These are phyloP conservation scores for Ctenochaetus hawaiiensis DNA, from an alignment of 2,797 vertebrate species.

Conservation along the genomic window DNA sequence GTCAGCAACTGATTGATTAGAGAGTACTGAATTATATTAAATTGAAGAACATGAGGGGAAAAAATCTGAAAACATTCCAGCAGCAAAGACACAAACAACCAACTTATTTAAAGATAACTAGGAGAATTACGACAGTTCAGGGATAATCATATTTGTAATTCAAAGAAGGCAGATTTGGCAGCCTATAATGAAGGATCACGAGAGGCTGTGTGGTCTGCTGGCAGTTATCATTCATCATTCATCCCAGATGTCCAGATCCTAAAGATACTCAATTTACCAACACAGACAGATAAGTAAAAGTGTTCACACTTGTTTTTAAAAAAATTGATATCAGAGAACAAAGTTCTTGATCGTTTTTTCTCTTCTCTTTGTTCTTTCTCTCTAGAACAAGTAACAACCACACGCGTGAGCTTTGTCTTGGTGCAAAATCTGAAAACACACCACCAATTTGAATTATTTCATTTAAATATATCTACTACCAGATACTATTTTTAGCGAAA, in stretches of 20 bases:
- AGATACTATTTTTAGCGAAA: neutral
- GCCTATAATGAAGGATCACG: neutral
- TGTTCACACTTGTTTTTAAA: neutral
- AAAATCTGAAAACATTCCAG: neutral
- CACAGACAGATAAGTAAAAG: neutral
- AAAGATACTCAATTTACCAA: neutral
- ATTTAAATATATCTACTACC: neutral
- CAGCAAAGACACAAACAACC: neutral
- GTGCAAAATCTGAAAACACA: neutral
- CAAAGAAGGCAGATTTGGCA: neutral
- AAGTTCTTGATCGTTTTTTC: neutral
- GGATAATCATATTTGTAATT: neutral
- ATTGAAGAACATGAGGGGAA: neutral
- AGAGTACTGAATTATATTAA: neutral
- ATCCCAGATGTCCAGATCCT: neutral
- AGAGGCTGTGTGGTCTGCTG: slow-evolving; percentile 17
- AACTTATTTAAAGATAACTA: slow-evolving; percentile 1
- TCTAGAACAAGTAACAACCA: neutral
- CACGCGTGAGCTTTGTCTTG: neutral
- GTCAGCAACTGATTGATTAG: neutral
- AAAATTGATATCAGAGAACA: neutral
- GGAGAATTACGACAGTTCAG: neutral
- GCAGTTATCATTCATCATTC: no score
- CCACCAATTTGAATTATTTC: neutral
- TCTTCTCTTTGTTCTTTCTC: neutral